phyloP scores from a whole-genome alignment of 2,797 vertebrate species.

The Xenentodon cancila region DNA sequence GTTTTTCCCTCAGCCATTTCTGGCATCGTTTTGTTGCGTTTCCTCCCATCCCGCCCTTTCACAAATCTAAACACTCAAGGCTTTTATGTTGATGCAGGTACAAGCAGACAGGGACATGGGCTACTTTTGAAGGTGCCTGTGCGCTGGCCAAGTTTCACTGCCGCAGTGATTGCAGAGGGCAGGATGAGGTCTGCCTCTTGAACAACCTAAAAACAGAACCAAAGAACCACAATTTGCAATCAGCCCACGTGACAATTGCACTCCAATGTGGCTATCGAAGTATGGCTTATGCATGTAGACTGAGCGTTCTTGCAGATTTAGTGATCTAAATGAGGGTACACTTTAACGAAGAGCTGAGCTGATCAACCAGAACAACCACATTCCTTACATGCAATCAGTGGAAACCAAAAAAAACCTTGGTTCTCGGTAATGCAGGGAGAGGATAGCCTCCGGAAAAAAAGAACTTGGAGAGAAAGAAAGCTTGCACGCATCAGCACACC shows the following conservation, averaged over 20 bases:
- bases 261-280: background rate
- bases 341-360: constrained; percentile 42
- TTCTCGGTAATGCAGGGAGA: constrained; percentile 24
- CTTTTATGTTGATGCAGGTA: constrained; percentile 71
- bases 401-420: constrained; percentile 47
- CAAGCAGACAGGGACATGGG: constrained; percentile 66
- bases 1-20: constrained; percentile 55
- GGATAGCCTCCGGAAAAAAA: constrained; percentile 34
- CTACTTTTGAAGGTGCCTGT: constrained; percentile 65
- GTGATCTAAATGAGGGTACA: constrained; percentile 63
- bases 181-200: constrained; percentile 58
- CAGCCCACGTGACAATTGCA: constrained; percentile 11
- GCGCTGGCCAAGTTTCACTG: constrained; percentile 64
- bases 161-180: constrained; percentile 47
- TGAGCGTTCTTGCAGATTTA: constrained; percentile 40
- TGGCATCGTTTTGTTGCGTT: constrained; percentile 71
- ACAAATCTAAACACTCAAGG: constrained; percentile 59
- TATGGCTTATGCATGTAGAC: constrained; percentile 10
- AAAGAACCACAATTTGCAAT: too few relatives aligned
- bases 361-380: constrained; percentile 61
- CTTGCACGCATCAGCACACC: constrained; percentile 44
- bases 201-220: constrained; percentile 48
- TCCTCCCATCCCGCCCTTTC: constrained; percentile 68
- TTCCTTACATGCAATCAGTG: constrained; percentile 54
- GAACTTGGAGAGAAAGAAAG: background rate